Evolutionary conservation across 2,888 invertebrate species (phyloP).

Genomic region (Tinea pellionella): DNA sequence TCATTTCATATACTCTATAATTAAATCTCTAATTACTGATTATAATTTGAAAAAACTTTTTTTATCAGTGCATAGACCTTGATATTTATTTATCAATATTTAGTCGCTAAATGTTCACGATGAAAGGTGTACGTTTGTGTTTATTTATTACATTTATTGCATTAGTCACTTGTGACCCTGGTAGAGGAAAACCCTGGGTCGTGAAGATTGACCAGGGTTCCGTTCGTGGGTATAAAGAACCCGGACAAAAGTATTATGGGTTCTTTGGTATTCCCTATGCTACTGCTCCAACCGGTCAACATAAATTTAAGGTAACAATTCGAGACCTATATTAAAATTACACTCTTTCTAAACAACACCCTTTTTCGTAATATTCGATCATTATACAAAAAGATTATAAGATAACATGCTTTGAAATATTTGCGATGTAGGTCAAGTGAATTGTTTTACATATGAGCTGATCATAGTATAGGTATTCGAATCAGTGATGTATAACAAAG

Average conservation of each 20-base stretch:
- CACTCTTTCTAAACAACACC: too few relatives aligned
- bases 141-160: neutral
- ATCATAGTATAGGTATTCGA: too few relatives aligned
- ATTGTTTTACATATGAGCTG: too few relatives aligned
- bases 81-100: neutral
- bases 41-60: too few relatives aligned
- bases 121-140: neutral
- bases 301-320: constrained; percentile 31
- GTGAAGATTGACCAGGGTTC: constrained; percentile 25
- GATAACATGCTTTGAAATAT: too few relatives aligned
- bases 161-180: neutral
- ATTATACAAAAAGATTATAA: too few relatives aligned
- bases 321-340: too few relatives aligned
- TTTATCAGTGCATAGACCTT: too few relatives aligned
- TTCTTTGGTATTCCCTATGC: constrained; percentile 34
- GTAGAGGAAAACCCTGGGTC: neutral
- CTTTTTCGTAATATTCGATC: too few relatives aligned
- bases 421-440: too few relatives aligned
- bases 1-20: too few relatives aligned
- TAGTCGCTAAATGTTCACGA: neutral
- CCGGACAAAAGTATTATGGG: constrained; percentile 19
- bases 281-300: constrained; percentile 27
- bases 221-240: constrained; percentile 28
- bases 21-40: neutral
- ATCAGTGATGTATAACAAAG: too few relatives aligned